These are phyloP conservation scores for rabbit (Oryctolagus cuniculus) DNA, from an alignment of 2,113 vertebrate species.

Conservation along the genomic window DNA sequence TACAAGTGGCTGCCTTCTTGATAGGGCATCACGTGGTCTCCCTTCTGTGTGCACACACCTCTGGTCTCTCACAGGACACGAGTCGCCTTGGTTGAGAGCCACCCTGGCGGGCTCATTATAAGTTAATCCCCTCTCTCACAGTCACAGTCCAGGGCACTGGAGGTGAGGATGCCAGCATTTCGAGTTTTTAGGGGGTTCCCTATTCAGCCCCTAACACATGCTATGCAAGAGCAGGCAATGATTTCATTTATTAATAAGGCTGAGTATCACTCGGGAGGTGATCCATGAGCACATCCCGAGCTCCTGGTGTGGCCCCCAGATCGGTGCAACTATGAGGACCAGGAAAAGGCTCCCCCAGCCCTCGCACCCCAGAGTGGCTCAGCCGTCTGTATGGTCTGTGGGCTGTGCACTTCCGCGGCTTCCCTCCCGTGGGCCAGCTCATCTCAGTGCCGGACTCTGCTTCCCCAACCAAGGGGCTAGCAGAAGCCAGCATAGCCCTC, in stretches of 20 bases:
- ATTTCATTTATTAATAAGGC: not conserved
- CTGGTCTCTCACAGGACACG: not conserved
- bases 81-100: not conserved
- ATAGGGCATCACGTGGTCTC: not conserved
- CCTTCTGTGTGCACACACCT: not conserved
- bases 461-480: accelerated
- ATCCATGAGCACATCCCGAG: not conserved
- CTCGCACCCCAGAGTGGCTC: not conserved
- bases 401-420: accelerated
- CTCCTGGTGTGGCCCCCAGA: not conserved
- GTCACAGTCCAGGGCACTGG: no score
- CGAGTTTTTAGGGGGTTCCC: not conserved
- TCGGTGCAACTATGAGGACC: not conserved
- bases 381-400: not conserved
- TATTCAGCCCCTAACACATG: not conserved
- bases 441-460: accelerated
- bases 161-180: not conserved
- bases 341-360: not conserved
- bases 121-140: not conserved
- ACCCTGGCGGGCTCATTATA: not conserved
- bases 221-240: no score
- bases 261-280: not conserved
- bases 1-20: not conserved
- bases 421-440: no score
- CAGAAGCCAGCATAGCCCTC: no score